A percentile compares a stretch with the other conserved stretches of the same genome.
phyloP scores from a whole-genome alignment of 2,888 invertebrate genomes.

The Orgyia antiqua region DNA sequence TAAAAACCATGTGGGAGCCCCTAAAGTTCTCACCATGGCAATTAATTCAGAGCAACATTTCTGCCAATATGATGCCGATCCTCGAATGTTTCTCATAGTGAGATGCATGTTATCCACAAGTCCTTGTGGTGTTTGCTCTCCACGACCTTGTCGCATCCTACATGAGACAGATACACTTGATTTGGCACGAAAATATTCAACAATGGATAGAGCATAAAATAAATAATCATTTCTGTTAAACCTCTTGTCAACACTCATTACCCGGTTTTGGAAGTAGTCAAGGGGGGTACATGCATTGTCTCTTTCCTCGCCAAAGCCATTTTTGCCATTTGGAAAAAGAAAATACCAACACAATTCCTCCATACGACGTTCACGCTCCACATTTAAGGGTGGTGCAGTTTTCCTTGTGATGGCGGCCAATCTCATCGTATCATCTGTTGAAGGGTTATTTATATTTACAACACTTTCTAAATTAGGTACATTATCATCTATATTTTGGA shows the following conservation, averaged over 20 bases:
- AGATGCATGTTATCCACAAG: slow-evolving; percentile 6
- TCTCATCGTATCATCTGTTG: slow-evolving; percentile 3
- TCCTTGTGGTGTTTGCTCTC: slow-evolving; percentile 15
- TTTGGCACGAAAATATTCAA: slow-evolving; percentile 27
- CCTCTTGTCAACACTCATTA: slow-evolving; percentile 22
- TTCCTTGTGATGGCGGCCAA: slow-evolving; percentile 7
- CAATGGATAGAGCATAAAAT: slow-evolving; percentile 32
- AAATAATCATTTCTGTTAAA: slow-evolving; percentile 28
- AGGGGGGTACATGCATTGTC: slow-evolving; percentile 7
- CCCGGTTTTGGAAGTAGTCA: slow-evolving; percentile 20
- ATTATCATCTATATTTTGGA: slow-evolving; percentile 6
- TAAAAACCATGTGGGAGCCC: too few relatives aligned
- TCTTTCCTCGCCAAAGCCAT: slow-evolving; percentile 23
- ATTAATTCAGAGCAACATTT: too few relatives aligned
- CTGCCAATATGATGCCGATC: too few relatives aligned
- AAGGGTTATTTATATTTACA: slow-evolving; percentile 1
- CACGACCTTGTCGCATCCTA: slow-evolving; percentile 19
- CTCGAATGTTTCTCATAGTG: slow-evolving; percentile 1
- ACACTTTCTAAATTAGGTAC: slow-evolving; percentile 7
- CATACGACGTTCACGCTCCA: slow-evolving; percentile 7
- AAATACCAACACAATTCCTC: slow-evolving; percentile 22
- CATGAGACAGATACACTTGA: slow-evolving; percentile 28
- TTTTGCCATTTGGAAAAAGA: slow-evolving; percentile 22
- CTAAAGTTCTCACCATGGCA: too few relatives aligned
- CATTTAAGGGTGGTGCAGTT: slow-evolving; percentile 8